Percentiles rank a stretch among this genome's conserved stretches.
Conservation (phyloP, 2,888 invertebrate genomes). For the Abrostola triplasia region DNA sequence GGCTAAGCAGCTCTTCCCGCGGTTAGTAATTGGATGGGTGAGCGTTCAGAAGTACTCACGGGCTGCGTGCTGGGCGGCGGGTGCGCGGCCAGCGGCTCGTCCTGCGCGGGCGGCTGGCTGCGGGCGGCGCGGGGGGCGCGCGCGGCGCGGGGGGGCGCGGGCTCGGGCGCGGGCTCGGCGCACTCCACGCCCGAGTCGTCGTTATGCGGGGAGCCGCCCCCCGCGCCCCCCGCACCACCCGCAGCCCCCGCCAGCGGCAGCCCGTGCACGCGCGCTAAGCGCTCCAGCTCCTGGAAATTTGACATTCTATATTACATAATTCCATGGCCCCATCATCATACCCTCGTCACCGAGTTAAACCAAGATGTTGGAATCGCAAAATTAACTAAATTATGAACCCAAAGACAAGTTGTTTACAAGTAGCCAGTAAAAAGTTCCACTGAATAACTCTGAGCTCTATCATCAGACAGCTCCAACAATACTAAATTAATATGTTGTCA, state of each 20-base stretch:
- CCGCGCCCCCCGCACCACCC: constrained; percentile 88
- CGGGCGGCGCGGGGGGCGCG: constrained; percentile 22
- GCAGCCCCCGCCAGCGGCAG: constrained; percentile 89
- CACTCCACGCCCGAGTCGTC: constrained; percentile 76
- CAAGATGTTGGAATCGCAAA: too few relatives aligned
- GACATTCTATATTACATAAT: background rate
- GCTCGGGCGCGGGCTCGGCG: constrained; percentile 58
- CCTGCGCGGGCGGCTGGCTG: constrained; percentile 48
- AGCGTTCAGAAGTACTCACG: background rate
- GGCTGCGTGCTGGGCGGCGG: background rate
- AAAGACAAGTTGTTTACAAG: too few relatives aligned
- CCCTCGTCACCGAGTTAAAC: too few relatives aligned
- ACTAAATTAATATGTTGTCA: too few relatives aligned
- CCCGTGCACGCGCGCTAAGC: constrained; percentile 93
- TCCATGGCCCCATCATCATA: background rate
- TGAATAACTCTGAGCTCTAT: too few relatives aligned
- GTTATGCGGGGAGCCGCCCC: constrained; percentile 64
- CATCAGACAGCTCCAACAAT: too few relatives aligned
- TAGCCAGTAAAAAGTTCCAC: too few relatives aligned
- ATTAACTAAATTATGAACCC: too few relatives aligned
- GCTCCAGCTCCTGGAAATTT: constrained; percentile 93
- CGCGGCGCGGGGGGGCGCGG: constrained; percentile 20
- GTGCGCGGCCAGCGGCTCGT: constrained; percentile 13
- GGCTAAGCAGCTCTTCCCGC: background rate
- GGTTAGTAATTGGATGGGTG: background rate